Evolutionary conservation across 1,140 invertebrate species (phyloP).

Genomic region (Marisa cornuarietis): DNA sequence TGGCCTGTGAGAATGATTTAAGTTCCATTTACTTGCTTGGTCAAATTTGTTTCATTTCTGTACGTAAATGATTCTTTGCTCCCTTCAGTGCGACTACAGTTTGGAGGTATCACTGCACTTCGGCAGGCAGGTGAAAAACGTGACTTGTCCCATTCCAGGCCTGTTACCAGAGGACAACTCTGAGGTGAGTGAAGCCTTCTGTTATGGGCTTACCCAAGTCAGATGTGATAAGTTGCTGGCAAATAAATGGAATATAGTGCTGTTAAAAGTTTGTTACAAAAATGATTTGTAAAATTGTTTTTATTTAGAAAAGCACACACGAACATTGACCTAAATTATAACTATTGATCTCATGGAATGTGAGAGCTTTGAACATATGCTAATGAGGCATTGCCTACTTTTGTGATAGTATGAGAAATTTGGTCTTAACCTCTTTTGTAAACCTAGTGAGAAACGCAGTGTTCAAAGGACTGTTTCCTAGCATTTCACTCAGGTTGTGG

Average conservation of each 20-base stretch:
- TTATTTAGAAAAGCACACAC: too few relatives aligned
- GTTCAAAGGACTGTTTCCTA: too few relatives aligned
- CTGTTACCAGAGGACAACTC: slow-evolving; percentile 17
- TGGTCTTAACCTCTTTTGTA: too few relatives aligned
- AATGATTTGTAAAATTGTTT: too few relatives aligned
- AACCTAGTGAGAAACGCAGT: too few relatives aligned
- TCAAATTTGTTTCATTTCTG: slow-evolving; percentile 1
- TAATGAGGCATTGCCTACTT: too few relatives aligned
- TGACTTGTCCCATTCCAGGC: slow-evolving; percentile 9
- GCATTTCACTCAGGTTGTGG: too few relatives aligned
- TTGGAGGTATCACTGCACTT: slow-evolving; percentile 16
- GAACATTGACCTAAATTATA: too few relatives aligned
- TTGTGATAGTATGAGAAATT: too few relatives aligned
- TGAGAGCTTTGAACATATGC: too few relatives aligned
- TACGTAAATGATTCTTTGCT: neutral
- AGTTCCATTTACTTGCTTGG: neutral
- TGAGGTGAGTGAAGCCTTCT: slow-evolving; percentile 1
- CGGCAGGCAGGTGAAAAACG: neutral
- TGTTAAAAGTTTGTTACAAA: too few relatives aligned
- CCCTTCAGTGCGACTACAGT: slow-evolving; percentile 21
- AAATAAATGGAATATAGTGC: neutral
- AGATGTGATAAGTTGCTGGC: neutral
- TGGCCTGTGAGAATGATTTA: neutral
- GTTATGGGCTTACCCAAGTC: neutral
- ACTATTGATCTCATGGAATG: too few relatives aligned